phyloP scores from a whole-genome alignment of 2,113 vertebrate genomes.

The Gymnogyps californianus region DNA sequence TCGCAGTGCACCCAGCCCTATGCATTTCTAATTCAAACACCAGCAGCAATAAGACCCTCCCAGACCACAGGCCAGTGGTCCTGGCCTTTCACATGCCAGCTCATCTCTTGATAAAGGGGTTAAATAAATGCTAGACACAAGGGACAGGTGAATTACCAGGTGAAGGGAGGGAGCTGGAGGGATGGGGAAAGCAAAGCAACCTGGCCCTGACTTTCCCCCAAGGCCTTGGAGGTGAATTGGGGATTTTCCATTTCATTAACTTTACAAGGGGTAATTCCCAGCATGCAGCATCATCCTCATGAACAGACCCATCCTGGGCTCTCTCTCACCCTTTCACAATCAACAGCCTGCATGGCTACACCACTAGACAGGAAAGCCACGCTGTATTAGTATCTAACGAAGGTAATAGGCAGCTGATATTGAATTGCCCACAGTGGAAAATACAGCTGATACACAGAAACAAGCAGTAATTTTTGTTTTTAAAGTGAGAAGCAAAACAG shows the following conservation, averaged over 20 bases:
- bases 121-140: background rate
- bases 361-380: background rate
- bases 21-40: background rate
- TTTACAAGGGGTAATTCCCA: slow-evolving; percentile 52
- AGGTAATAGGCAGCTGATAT: background rate
- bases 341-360: background rate
- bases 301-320: background rate
- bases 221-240: background rate
- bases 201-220: background rate
- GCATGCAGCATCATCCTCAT: background rate
- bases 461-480: background rate
- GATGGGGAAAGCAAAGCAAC: background rate
- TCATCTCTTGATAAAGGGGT: background rate
- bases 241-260: slow-evolving; percentile 55
- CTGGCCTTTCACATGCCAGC: background rate
- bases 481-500: background rate
- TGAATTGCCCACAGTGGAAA: background rate
- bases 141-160: background rate
- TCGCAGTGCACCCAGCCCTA: background rate
- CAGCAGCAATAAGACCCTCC: background rate
- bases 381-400: background rate
- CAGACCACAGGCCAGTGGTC: background rate
- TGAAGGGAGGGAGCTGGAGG: background rate
- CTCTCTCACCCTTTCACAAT: background rate
- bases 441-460: background rate